Conservation (phyloP, 2,888 invertebrate genomes). For the Drosophila algonquin region DNA sequence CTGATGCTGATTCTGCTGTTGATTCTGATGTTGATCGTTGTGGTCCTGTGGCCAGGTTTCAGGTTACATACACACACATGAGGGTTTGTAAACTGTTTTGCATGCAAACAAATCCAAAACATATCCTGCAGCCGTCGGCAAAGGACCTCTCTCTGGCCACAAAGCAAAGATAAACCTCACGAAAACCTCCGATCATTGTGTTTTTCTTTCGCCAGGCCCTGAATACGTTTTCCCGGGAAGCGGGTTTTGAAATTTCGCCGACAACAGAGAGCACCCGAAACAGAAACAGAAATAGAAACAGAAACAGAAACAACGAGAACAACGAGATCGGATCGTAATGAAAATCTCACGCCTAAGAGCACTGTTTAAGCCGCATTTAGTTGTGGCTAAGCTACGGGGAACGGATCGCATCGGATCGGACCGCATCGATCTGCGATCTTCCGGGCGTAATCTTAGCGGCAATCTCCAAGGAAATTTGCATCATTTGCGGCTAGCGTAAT, state of each 20-base stretch:
- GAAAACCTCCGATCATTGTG: constrained; percentile 38
- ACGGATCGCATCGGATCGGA: not conserved
- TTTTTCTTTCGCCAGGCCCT: constrained; percentile 30
- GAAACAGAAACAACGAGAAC: constrained; percentile 1
- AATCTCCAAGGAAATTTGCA: constrained; percentile 74
- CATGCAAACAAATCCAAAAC: constrained; percentile 65
- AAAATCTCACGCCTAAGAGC: constrained; percentile 78
- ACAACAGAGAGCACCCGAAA: constrained; percentile 44
- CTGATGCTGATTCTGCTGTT: not conserved
- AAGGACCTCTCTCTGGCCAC: constrained; percentile 20
- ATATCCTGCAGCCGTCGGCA: constrained; percentile 55
- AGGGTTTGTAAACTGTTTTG: constrained; percentile 49
- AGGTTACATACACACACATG: constrained; percentile 58
- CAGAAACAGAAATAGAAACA: constrained; percentile 22
- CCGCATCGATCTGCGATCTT: constrained; percentile 4
- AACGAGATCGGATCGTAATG: constrained; percentile 25
- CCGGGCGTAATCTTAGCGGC: constrained; percentile 66
- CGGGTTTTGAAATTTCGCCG: constrained; percentile 70
- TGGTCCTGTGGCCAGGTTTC: constrained; percentile 34
- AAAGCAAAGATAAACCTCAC: constrained; percentile 27
- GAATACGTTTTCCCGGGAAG: constrained; percentile 51
- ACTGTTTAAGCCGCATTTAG: constrained; percentile 75
- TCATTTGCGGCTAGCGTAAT: constrained; percentile 70
- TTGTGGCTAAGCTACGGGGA: constrained; percentile 59
- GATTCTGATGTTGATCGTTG: constrained; percentile 2